phyloP scores from a whole-genome alignment of 2,888 invertebrate species.

The Nowickia ferox region DNA sequence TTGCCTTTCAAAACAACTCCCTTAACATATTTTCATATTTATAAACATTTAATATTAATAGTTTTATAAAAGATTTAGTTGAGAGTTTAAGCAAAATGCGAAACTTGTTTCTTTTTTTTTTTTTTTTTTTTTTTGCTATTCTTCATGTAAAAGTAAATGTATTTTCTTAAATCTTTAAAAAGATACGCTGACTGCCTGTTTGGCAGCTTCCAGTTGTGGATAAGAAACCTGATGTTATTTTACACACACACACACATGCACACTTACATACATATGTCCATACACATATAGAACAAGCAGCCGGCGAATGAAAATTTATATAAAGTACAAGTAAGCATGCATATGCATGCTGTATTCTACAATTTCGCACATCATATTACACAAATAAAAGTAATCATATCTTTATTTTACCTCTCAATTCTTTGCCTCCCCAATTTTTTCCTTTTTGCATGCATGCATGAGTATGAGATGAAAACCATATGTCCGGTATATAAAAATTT shows the following conservation, averaged over 20 bases:
- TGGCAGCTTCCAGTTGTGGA: background rate
- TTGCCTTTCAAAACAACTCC: background rate
- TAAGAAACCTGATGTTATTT: conserved; percentile 7
- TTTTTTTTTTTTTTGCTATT: background rate
- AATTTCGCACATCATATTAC: conserved; percentile 30
- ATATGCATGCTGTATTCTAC: background rate
- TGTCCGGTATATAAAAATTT: conserved; percentile 72
- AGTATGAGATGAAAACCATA: conserved; percentile 72
- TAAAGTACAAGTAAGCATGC: conserved; percentile 30
- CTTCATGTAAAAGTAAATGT: background rate
- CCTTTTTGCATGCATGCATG: conserved; percentile 17
- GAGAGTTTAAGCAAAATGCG: conserved; percentile 1
- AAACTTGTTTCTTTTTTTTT: background rate
- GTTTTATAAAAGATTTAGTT: conserved; percentile 4
- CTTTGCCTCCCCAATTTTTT: background rate
- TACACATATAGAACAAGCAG: conserved; percentile 13
- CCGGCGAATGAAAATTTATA: conserved; percentile 61
- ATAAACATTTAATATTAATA: conserved; percentile 27
- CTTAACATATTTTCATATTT: conserved; percentile 25
- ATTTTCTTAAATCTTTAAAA: conserved; percentile 45
- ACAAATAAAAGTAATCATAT: conserved; percentile 34
- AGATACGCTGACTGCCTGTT: background rate
- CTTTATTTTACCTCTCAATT: conserved; percentile 35
- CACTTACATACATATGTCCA: no score
- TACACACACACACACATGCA: no score